phyloP scores from a whole-genome alignment of 2,113 vertebrate genomes.

The Zeus faber region DNA sequence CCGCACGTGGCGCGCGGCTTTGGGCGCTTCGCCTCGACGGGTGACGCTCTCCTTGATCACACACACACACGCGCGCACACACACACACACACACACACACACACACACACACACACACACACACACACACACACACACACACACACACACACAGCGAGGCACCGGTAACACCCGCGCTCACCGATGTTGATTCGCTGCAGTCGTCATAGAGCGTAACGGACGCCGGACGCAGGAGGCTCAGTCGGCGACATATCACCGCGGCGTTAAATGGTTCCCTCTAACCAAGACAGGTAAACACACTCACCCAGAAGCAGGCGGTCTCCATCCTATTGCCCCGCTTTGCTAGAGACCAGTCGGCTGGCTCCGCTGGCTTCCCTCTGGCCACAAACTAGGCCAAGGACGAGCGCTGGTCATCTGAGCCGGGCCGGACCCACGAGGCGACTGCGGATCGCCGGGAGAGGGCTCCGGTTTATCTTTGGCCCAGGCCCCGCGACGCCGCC shows the following conservation, averaged over 20 bases:
- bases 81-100: constrained; percentile 8
- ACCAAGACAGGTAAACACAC: constrained; percentile 41
- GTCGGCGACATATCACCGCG: too few species aligned
- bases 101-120: constrained; percentile 22
- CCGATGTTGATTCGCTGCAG: constrained; percentile 17
- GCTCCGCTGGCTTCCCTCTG: constrained; percentile 37
- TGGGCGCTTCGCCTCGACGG: too few species aligned
- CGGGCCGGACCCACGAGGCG: constrained; percentile 47
- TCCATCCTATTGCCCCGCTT: constrained; percentile 52
- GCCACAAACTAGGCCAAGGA: constrained; percentile 71
- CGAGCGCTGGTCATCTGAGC: constrained; percentile 58
- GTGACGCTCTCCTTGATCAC: not conserved
- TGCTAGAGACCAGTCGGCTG: constrained; percentile 48
- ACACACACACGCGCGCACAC: not conserved
- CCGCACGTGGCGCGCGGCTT: too few species aligned
- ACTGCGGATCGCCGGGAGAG: constrained; percentile 46
- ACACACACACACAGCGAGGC: constrained; percentile 35
- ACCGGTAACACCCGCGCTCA: too few species aligned
- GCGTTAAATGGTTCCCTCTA: too few species aligned
- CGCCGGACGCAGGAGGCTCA: too few species aligned
- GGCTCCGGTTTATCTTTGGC: too few species aligned
- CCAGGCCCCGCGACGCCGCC: too few species aligned
- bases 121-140: constrained; percentile 19
- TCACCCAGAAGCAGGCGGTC: constrained; percentile 57
- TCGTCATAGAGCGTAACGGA: too few species aligned